Conservation (phyloP, 2,797 vertebrate species). For the Enteromius paludinosus region DNA sequence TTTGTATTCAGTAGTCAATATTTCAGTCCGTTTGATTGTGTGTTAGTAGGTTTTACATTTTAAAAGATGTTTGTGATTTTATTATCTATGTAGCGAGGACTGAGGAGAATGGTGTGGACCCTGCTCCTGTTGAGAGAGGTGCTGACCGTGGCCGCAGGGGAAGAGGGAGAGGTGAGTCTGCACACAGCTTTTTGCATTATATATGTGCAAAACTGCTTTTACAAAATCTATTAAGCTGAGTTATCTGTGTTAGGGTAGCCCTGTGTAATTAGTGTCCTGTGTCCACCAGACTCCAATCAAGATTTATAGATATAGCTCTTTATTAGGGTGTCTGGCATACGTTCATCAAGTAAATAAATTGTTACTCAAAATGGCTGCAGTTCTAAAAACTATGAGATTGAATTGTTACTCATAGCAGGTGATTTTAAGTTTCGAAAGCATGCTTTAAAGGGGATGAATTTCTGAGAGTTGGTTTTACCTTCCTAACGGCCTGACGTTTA, state of each 20-base stretch:
- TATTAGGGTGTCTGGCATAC: background rate
- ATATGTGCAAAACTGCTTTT: background rate
- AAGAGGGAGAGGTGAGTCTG: constrained; percentile 84
- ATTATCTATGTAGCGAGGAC: constrained; percentile 74
- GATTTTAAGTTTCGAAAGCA: constrained; percentile 3
- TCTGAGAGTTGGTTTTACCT: background rate
- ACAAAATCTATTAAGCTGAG: background rate
- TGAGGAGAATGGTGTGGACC: constrained; percentile 93
- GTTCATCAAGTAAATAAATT: background rate
- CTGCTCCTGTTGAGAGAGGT: constrained; percentile 77
- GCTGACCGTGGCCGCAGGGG: constrained; percentile 81
- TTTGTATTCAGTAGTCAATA: background rate
- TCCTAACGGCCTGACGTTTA: background rate
- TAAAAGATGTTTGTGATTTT: background rate
- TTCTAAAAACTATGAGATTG: background rate
- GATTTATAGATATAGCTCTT: background rate
- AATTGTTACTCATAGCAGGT: background rate
- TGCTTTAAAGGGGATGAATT: constrained; percentile 5
- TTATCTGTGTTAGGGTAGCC: background rate
- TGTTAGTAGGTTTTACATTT: background rate
- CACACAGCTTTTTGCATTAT: background rate
- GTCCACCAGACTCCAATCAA: background rate
- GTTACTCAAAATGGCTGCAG: background rate
- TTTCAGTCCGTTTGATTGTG: background rate
- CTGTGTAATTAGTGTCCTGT: background rate